These are phyloP conservation scores for Clamator glandarius DNA, from an alignment of 2,797 vertebrate species.

Conservation along the genomic window DNA sequence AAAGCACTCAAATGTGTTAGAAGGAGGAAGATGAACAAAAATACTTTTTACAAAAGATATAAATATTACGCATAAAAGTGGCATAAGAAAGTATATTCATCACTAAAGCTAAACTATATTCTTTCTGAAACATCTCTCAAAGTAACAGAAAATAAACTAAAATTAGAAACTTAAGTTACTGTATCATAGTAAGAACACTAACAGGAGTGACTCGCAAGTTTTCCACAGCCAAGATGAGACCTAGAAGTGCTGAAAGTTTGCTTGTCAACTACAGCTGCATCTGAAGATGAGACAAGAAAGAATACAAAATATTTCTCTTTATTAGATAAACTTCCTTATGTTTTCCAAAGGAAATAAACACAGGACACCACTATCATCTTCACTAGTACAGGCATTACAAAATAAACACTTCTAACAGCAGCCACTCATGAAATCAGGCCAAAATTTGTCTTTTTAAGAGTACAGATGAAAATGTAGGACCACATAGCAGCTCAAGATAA, in stretches of 20 bases:
- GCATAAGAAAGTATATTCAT: not conserved
- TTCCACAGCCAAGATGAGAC: not conserved
- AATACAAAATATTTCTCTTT: not conserved
- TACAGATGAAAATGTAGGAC: not conserved
- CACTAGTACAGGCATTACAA: not conserved
- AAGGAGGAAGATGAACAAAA: not conserved
- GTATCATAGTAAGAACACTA: not conserved
- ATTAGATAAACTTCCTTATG: not conserved
- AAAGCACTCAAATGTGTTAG: not conserved
- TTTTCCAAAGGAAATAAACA: not conserved
- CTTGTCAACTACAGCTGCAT: not conserved
- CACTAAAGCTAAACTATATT: not conserved
- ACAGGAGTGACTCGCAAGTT: not conserved
- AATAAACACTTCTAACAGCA: not conserved
- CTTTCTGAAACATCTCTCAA: not conserved
- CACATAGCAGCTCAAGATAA: constrained; percentile 1
- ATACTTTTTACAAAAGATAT: not conserved
- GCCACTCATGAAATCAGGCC: not conserved
- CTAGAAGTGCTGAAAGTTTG: not conserved
- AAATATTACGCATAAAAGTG: not conserved
- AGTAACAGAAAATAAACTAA: not conserved
- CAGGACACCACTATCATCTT: not conserved
- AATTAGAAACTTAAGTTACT: not conserved
- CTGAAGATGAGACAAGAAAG: not conserved
- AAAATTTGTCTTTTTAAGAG: not conserved